phyloP scores from a whole-genome alignment of 1,140 invertebrate species.

The Wasmannia auropunctata region DNA sequence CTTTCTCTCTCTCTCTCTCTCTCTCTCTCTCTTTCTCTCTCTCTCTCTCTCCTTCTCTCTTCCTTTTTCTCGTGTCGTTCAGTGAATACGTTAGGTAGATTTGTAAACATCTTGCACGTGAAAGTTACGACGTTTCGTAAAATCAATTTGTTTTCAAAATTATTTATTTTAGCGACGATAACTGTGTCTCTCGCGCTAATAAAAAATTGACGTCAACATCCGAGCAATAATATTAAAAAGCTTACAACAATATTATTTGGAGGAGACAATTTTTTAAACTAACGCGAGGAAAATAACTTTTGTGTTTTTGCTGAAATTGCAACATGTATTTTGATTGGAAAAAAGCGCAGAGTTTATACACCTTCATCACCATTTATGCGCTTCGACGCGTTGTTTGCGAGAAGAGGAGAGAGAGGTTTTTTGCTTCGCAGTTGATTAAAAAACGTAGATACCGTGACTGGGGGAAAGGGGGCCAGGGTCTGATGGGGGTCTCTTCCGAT shows the following conservation, averaged over 20 bases:
- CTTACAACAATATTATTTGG: background rate
- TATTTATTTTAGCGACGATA: background rate
- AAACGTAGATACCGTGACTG: conserved; percentile 40
- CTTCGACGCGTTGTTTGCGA: conserved; percentile 24
- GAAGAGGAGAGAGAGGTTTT: conserved; percentile 1
- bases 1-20: background rate
- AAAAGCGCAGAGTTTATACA: conserved; percentile 20
- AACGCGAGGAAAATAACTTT: background rate
- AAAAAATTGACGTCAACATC: background rate
- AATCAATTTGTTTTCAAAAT: background rate
- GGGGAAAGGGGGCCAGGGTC: background rate
- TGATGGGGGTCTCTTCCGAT: conserved; percentile 32
- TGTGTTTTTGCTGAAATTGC: background rate
- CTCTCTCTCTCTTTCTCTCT: no score
- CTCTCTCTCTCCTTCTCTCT: background rate
- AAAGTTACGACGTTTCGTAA: background rate
- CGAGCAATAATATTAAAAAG: background rate
- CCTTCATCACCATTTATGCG: conserved; percentile 35
- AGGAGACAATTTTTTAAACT: background rate
- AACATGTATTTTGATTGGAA: background rate
- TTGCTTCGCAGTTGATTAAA: conserved; percentile 60
- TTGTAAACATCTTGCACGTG: background rate
- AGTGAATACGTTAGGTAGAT: background rate
- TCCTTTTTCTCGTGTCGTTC: background rate
- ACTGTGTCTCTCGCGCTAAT: background rate